Conservation (phyloP, 2,113 vertebrate species). For the Lates calcarifer region DNA sequence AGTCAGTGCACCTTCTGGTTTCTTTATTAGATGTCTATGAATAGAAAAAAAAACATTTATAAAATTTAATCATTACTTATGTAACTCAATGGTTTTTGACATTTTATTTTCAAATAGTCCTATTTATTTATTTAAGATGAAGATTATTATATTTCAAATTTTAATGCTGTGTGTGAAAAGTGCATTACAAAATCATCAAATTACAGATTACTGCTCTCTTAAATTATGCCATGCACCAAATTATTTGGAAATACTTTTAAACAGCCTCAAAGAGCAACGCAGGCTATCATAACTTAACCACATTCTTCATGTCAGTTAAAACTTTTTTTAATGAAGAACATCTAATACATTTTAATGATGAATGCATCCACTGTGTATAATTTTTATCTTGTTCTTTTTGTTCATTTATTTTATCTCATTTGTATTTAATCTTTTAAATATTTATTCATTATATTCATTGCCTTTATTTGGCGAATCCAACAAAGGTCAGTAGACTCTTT, state of each 20-base stretch:
- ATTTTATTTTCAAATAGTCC: not conserved
- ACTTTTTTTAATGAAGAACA: not conserved
- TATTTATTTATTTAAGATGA: not conserved
- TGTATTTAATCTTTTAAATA: too few species aligned
- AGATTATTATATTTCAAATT: not conserved
- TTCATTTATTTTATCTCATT: too few species aligned
- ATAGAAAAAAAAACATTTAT: not conserved
- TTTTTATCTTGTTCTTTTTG: not conserved
- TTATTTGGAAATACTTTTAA: not conserved
- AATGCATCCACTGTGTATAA: not conserved
- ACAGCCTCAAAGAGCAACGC: not conserved
- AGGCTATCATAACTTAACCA: not conserved
- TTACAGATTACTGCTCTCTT: not conserved
- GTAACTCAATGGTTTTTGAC: not conserved
- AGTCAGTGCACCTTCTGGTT: conserved; percentile 24
- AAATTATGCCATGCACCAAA: not conserved
- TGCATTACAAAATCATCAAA: not conserved
- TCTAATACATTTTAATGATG: not conserved
- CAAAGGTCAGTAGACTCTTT: not conserved
- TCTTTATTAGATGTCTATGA: not conserved
- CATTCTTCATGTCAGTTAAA: not conserved
- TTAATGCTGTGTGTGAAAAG: not conserved
- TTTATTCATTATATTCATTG: too few species aligned
- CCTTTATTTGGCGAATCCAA: not conserved
- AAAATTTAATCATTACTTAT: not conserved